Evolutionary conservation across 1,140 invertebrate species (phyloP).

Genomic region (Drosophila bocqueti): DNA sequence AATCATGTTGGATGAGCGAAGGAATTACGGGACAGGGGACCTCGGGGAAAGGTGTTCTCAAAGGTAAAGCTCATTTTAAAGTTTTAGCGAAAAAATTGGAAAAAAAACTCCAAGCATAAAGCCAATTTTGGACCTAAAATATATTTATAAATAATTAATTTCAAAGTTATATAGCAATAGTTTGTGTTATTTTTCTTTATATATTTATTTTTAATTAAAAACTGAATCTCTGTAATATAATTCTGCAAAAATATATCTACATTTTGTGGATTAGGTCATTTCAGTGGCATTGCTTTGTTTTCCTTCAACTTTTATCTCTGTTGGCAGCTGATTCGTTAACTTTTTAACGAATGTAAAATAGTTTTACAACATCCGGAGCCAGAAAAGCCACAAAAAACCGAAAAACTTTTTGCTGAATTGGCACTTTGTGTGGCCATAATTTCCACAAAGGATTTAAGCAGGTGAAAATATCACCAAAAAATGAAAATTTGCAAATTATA

Average conservation of each 20-base stretch:
- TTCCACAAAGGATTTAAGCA: not conserved
- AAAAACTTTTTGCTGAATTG: constrained; percentile 22
- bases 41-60: constrained; percentile 10
- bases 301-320: not conserved
- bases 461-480: not conserved
- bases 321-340: constrained; percentile 2
- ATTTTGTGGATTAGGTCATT: not conserved
- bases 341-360: constrained; percentile 25
- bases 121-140: not conserved
- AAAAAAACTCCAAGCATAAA: not conserved
- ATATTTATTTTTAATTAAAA: not conserved
- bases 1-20: constrained; percentile 45
- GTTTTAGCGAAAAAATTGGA: not conserved
- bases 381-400: not conserved
- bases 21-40: constrained; percentile 11
- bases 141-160: not conserved
- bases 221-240: not conserved
- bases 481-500: not conserved
- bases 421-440: constrained; percentile 1
- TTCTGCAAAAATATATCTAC: too few species aligned
- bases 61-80: constrained; percentile 20
- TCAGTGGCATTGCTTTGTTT: not conserved
- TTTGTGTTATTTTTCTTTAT: not conserved
- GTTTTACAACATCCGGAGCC: constrained; percentile 5
- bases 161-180: too few species aligned